Conservation (phyloP, 2,888 invertebrate species). For the Digitonthophagus gazella region DNA sequence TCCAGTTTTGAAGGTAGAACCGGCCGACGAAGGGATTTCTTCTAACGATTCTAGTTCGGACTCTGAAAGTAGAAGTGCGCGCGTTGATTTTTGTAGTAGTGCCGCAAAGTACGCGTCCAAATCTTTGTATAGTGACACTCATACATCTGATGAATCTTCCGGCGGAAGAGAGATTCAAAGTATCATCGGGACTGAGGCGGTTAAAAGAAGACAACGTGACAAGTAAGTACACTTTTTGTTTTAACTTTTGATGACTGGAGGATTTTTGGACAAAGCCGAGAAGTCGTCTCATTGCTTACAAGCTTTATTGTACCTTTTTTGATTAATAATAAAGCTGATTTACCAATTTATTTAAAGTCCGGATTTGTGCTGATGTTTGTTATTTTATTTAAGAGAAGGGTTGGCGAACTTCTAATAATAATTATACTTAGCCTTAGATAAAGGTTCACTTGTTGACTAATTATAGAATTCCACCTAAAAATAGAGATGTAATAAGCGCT, state of each 20-base stretch:
- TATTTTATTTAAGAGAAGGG: not conserved
- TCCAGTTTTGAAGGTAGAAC: constrained; percentile 36
- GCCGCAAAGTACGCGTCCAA: constrained; percentile 20
- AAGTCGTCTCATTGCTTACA: not conserved
- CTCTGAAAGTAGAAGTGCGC: constrained; percentile 36
- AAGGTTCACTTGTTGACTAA: not conserved
- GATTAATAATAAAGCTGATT: not conserved
- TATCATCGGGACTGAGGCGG: constrained; percentile 57
- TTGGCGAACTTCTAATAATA: not conserved
- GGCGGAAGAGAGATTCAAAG: constrained; percentile 64
- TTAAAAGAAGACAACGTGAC: constrained; percentile 48
- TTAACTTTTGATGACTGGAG: not conserved
- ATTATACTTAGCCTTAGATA: not conserved
- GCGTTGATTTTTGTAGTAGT: constrained; percentile 6
- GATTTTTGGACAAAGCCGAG: not conserved
- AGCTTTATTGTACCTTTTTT: not conserved
- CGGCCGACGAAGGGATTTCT: constrained; percentile 48
- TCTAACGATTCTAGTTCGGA: constrained; percentile 48
- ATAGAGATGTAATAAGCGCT: constrained; percentile 1
- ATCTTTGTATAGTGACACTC: constrained; percentile 30
- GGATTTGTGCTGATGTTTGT: not conserved
- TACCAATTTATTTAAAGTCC: not conserved
- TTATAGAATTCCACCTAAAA: too few relatives aligned
- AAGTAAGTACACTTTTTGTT: constrained; percentile 53
- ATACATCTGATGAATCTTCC: constrained; percentile 61